phyloP scores from a whole-genome alignment of 2,888 invertebrate genomes.

The Nebria brevicollis region DNA sequence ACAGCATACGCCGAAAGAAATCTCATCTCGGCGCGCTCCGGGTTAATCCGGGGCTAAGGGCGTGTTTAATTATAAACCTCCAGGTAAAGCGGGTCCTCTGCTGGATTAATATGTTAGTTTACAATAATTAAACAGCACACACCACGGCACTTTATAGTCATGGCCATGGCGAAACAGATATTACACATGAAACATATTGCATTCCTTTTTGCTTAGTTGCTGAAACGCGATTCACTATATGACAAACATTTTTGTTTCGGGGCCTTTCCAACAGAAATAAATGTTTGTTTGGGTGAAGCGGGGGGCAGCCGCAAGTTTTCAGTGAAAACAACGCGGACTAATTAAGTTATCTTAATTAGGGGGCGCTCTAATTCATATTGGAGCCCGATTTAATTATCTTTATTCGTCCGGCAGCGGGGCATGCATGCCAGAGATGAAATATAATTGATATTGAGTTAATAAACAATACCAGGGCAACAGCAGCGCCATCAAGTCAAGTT shows the following conservation, averaged over 20 bases:
- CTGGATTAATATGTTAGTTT: constrained; percentile 22
- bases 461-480: constrained; percentile 24
- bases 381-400: background rate
- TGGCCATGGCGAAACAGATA: background rate
- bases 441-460: constrained; percentile 22
- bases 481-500: constrained; percentile 39
- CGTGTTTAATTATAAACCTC: constrained; percentile 39
- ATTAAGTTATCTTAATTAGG: background rate
- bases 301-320: background rate
- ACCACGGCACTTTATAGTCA: background rate
- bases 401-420: background rate
- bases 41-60: constrained; percentile 33
- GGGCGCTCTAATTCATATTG: background rate
- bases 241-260: too few relatives aligned
- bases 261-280: too few relatives aligned
- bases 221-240: background rate
- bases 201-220: constrained; percentile 18
- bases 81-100: constrained; percentile 19
- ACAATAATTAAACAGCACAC: constrained; percentile 33
- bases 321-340: background rate
- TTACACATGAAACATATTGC: constrained; percentile 29
- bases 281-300: too few relatives aligned
- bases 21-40: constrained; percentile 25
- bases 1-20: background rate
- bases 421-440: background rate